Conservation (phyloP, 2,888 invertebrate species). For the Apocheima hispidaria region DNA sequence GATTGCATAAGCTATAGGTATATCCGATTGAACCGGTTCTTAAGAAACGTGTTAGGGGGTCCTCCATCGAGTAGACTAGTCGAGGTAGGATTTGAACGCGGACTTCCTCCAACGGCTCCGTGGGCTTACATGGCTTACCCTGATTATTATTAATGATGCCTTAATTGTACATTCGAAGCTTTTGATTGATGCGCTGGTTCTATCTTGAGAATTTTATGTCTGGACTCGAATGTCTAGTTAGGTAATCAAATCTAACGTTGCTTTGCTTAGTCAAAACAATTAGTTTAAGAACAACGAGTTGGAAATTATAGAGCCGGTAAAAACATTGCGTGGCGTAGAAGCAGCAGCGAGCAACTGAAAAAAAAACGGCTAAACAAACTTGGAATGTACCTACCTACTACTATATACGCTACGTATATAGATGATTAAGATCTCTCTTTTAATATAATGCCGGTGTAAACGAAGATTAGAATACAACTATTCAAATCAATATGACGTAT, state of each 20-base stretch:
- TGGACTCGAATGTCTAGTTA: background rate
- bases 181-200: constrained; percentile 25
- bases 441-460: background rate
- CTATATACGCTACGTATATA: no score
- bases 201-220: constrained; percentile 12
- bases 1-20: constrained; percentile 81
- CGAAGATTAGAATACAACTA: background rate
- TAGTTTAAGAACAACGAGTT: background rate
- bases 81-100: constrained; percentile 37
- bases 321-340: constrained; percentile 15
- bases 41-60: constrained; percentile 83
- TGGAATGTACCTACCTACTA: constrained; percentile 1
- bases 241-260: background rate
- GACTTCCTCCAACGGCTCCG: constrained; percentile 35
- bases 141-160: constrained; percentile 31
- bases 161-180: constrained; percentile 29
- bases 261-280: background rate
- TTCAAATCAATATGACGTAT: no score
- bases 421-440: no score
- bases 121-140: constrained; percentile 11
- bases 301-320: constrained; percentile 6
- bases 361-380: constrained; percentile 6
- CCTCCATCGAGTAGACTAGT: constrained; percentile 45
- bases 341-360: background rate
- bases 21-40: constrained; percentile 77